Conservation (phyloP, 2,797 vertebrate species). For the Nannoperca obscura region DNA sequence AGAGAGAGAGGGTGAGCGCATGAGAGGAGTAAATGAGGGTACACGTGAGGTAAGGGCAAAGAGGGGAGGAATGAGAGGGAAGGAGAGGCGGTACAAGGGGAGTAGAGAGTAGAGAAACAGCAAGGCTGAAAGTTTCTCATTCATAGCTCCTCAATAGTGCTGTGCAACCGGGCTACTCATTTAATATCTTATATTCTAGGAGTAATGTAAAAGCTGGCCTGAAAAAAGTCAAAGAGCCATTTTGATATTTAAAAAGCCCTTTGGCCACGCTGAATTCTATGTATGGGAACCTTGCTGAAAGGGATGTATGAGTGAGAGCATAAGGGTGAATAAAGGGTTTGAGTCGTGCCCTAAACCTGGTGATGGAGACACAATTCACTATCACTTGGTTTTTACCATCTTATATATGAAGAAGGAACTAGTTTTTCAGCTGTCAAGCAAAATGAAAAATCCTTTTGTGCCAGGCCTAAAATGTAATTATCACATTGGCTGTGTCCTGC, state of each 20-base stretch:
- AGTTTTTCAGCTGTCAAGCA: conserved; percentile 5
- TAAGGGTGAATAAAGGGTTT: conserved; percentile 33
- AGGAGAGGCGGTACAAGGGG: background rate
- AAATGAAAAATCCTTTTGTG: conserved; percentile 7
- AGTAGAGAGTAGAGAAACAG: background rate
- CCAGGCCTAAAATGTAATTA: background rate
- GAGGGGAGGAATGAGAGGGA: background rate
- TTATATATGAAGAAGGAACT: background rate
- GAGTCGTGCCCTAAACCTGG: conserved; percentile 48
- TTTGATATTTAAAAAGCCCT: conserved; percentile 5
- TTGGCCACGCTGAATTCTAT: background rate
- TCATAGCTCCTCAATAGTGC: conserved; percentile 8
- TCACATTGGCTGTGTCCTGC: background rate
- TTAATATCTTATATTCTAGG: conserved; percentile 5
- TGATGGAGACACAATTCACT: conserved; percentile 16
- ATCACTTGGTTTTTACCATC: background rate
- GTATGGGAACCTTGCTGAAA: conserved; percentile 4
- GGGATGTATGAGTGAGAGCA: conserved; percentile 21
- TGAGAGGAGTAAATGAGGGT: background rate
- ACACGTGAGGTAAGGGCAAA: background rate
- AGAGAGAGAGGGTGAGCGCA: background rate
- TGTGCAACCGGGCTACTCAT: background rate
- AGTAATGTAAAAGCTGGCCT: background rate
- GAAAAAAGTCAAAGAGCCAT: background rate
- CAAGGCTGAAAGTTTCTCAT: background rate